Percentiles rank a stretch among this genome's conserved stretches.
These are phyloP conservation scores for Phylloscopus trochilus DNA, from an alignment of 2,113 vertebrate genomes.

Conservation along the genomic window DNA sequence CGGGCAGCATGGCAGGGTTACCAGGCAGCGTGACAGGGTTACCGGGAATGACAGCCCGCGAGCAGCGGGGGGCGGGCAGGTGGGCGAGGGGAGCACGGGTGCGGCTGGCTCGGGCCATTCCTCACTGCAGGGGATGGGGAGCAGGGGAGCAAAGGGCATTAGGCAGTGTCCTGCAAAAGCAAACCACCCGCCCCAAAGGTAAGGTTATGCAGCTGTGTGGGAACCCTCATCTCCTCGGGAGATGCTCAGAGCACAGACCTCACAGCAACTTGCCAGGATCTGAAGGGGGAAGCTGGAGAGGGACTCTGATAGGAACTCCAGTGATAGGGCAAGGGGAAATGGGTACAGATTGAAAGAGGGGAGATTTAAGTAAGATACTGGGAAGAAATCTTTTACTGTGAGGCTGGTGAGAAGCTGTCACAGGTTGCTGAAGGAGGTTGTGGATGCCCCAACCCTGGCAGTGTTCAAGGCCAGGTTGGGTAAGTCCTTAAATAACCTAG, in stretches of 20 bases:
- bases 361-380: not conserved
- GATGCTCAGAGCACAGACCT: not conserved
- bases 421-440: not conserved
- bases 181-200: fast-evolving
- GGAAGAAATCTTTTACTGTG: not conserved
- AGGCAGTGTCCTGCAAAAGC: not conserved
- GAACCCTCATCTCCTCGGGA: not conserved
- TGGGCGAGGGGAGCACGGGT: fast-evolving
- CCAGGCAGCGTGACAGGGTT: not conserved
- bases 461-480: not conserved
- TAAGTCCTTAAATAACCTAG: not conserved
- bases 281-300: not conserved
- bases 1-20: too few species aligned
- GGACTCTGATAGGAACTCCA: not conserved
- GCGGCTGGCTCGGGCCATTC: fast-evolving
- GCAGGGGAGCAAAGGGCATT: not conserved
- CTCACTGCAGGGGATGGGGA: not conserved
- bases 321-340: not conserved
- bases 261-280: not conserved
- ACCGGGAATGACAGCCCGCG: not conserved
- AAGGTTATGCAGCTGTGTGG: not conserved
- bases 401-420: not conserved
- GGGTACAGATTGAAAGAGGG: not conserved
- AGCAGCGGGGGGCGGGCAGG: fast-evolving
- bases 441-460: not conserved